phyloP scores from a whole-genome alignment of 2,113 vertebrate genomes.

The Archilochus colubris region DNA sequence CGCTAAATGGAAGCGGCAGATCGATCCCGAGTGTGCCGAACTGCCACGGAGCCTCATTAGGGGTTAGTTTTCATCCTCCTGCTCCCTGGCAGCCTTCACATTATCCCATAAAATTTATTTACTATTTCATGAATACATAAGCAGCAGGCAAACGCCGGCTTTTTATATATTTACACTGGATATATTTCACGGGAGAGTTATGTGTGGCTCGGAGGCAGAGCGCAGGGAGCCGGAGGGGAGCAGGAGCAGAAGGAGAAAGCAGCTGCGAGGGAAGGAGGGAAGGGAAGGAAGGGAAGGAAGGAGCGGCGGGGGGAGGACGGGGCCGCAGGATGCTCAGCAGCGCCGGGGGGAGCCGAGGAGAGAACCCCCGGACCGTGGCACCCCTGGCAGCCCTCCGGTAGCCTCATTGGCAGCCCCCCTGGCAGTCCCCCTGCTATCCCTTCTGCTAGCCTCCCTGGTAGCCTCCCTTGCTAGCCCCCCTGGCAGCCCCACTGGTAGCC shows the following conservation, averaged over 20 bases:
- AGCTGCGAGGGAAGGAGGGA: slow-evolving; percentile 56
- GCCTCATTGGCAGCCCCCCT: fast-evolving
- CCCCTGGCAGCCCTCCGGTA: fast-evolving
- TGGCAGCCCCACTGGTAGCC: not conserved
- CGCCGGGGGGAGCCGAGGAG: not conserved
- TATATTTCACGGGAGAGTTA: slow-evolving; percentile 86
- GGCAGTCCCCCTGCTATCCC: not conserved
- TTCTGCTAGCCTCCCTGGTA: fast-evolving
- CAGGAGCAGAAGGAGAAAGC: slow-evolving; percentile 70
- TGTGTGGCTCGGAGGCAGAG: slow-evolving; percentile 80
- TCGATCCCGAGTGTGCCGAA: slow-evolving; percentile 76
- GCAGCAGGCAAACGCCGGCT: slow-evolving; percentile 84
- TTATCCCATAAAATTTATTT: slow-evolving; percentile 90
- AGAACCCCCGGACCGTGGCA: no score
- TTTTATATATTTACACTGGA: slow-evolving; percentile 88
- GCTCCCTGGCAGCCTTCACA: slow-evolving; percentile 86
- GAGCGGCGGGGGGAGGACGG: not conserved
- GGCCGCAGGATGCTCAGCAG: not conserved
- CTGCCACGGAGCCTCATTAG: slow-evolving; percentile 80
- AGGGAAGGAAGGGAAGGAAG: not conserved
- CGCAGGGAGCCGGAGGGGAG: slow-evolving; percentile 57
- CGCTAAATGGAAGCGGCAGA: slow-evolving; percentile 68
- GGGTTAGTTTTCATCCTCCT: slow-evolving; percentile 80
- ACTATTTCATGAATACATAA: slow-evolving; percentile 89
- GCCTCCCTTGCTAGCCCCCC: fast-evolving